Base-by-base conservation (phyloP, 1,140 invertebrate species). In the Drosophila chauvacae region DNA sequence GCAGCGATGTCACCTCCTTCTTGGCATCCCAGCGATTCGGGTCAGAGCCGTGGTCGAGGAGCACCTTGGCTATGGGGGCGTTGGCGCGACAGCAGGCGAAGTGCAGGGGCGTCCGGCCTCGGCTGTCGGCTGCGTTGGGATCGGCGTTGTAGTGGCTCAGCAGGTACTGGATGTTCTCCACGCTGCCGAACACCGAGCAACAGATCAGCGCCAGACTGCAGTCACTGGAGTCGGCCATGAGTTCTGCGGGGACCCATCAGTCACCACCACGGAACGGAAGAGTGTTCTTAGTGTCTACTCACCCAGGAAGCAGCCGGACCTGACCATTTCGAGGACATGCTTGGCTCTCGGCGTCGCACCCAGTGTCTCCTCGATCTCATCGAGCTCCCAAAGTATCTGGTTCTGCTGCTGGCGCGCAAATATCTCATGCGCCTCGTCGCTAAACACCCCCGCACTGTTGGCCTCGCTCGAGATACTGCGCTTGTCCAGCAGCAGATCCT, bases 21-120 rank as follows among this genome's bases (percentile, higher is more conserved):
- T 91, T 92, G 3, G 91, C 93, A 91, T 97, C 96, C 95, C 95
- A 96, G 60, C 93, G 94, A 73, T 95, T 94, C 0, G 96, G 94
- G 81, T 95, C 93, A 0, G 96, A 95, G 33, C 95, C 95, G 30
- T 94, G 82, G 47, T 95, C 94, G 13, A 97, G 84, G 20, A 97
- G 81, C 16, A 95, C 84, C 79, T 94, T 94, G 0, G 95, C 93
- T 65, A 96, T 95, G 58, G 95, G 94, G 26, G 93, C 92, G 45
- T 94, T 95, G 2, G 95, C 95, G n/a, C 94, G 94, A 77, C 94
- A 94, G 55, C 96, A 95, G 41, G 97, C 96, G 74, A 97, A 94
- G 91, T 98, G 97, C 18, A 98, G 90, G 13, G 96, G 94, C 6
- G 95, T 96, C 91, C 96, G 64, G 1, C 83, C 90, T 2, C 74